A percentile compares a stretch with the other conserved stretches of the same genome.
Evolutionary conservation across 2,113 vertebrate species (phyloP).

Genomic region (Zapornia atra): DNA sequence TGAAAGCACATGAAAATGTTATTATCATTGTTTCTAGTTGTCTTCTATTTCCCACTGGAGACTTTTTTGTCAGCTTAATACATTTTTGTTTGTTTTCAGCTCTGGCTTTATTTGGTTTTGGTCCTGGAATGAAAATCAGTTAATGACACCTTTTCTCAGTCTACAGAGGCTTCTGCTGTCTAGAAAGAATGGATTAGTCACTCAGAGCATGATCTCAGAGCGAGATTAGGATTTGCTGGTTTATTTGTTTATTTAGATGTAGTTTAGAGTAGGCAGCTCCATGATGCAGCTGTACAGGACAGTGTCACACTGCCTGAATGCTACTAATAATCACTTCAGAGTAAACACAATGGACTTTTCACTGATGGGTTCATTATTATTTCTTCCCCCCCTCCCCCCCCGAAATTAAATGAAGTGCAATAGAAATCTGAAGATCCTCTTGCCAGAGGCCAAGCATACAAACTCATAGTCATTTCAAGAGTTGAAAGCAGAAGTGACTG

Average conservation of each 20-base stretch:
- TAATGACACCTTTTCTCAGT: slow-evolving; percentile 47
- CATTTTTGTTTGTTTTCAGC: slow-evolving; percentile 66
- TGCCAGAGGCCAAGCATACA: not conserved
- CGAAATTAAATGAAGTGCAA: not conserved
- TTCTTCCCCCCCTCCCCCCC: not conserved
- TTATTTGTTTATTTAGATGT: not conserved
- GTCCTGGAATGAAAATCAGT: slow-evolving; percentile 56
- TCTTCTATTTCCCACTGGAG: slow-evolving; percentile 64
- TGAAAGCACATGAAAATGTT: slow-evolving; percentile 62
- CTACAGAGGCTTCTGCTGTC: not conserved
- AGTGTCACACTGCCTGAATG: not conserved
- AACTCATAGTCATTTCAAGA: not conserved
- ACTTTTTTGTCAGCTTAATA: slow-evolving; percentile 69
- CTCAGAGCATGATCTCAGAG: not conserved
- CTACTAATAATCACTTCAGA: not conserved
- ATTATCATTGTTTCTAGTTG: slow-evolving; percentile 66
- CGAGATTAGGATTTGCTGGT: not conserved
- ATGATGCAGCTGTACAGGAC: not conserved
- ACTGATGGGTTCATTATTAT: not conserved
- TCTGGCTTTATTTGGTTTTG: slow-evolving; percentile 64
- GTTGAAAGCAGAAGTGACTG: not conserved
- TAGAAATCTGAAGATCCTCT: not conserved
- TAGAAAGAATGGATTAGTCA: not conserved
- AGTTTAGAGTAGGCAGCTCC: not conserved
- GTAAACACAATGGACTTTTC: not conserved